Evolutionary conservation across 2,888 invertebrate species (phyloP).

Genomic region (Mystacides longicornis): DNA sequence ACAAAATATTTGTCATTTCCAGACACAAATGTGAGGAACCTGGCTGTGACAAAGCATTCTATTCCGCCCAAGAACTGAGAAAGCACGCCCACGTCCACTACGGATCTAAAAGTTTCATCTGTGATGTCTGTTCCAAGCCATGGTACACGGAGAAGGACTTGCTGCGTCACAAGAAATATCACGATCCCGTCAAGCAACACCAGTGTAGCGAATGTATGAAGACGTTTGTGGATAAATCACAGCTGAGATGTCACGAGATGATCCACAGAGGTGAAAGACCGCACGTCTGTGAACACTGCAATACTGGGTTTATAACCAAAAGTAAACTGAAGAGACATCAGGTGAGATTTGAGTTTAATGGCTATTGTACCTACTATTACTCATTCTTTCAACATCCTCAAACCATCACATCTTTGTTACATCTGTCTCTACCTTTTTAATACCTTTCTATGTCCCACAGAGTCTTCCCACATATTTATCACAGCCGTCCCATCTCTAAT

Average conservation of each 20-base stretch:
- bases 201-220: slow-evolving; percentile 21
- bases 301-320: slow-evolving; percentile 17
- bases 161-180: slow-evolving; percentile 19
- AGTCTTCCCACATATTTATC: no score
- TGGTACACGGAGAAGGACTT: slow-evolving; percentile 20
- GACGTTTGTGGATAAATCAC: slow-evolving; percentile 22
- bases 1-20: no score
- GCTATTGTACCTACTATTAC: no score
- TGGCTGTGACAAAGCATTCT: slow-evolving; percentile 22
- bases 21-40: slow-evolving; percentile 23
- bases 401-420: no score
- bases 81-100: slow-evolving; percentile 18
- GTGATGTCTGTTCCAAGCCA: slow-evolving; percentile 20
- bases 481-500: no score
- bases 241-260: slow-evolving; percentile 22
- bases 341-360: no score
- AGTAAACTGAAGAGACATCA: slow-evolving; percentile 24
- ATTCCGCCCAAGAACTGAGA: slow-evolving; percentile 19
- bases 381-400: no score
- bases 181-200: slow-evolving; percentile 17
- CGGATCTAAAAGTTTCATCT: slow-evolving; percentile 13
- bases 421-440: no score
- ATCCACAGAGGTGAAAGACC: slow-evolving; percentile 22
- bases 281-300: slow-evolving; percentile 22
- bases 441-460: no score